phyloP scores from a whole-genome alignment of 2,888 invertebrate species.

The Pecten maximus region DNA sequence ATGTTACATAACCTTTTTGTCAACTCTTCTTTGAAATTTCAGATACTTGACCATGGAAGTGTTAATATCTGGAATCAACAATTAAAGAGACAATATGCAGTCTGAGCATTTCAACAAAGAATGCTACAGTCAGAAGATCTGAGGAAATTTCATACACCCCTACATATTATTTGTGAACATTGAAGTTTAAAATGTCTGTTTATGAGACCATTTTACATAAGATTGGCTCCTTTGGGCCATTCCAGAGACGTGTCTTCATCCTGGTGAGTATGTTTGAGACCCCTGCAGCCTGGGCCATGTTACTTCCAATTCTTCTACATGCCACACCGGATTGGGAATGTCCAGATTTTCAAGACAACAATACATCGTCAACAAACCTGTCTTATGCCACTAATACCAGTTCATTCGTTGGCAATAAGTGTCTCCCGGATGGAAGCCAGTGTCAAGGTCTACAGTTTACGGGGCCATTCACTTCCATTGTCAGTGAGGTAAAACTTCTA shows the following conservation, averaged over 20 bases:
- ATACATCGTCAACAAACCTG: not conserved
- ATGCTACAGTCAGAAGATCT: not conserved
- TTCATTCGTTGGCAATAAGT: conserved; percentile 47
- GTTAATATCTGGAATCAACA: not conserved
- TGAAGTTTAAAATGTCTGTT: conserved; percentile 66
- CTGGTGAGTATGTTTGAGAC: conserved; percentile 80
- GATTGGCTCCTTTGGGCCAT: conserved; percentile 78
- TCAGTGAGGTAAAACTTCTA: conserved; percentile 74
- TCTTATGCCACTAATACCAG: conserved; percentile 16
- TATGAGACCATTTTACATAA: conserved; percentile 77
- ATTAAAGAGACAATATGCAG: not conserved
- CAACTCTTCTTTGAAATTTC: not conserved
- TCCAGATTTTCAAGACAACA: conserved; percentile 44
- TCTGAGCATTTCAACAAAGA: not conserved
- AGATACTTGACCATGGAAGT: not conserved
- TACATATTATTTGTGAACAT: not conserved
- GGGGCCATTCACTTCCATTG: conserved; percentile 73
- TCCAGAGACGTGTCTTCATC: conserved; percentile 77
- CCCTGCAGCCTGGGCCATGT: conserved; percentile 80
- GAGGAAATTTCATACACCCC: not conserved
- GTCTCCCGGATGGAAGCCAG: conserved; percentile 52
- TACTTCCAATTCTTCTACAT: conserved; percentile 76
- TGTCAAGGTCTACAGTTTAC: conserved; percentile 65
- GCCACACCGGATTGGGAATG: conserved; percentile 73
- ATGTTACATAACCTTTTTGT: not conserved